Percentiles rank a stretch among this genome's conserved stretches.
phyloP scores from a whole-genome alignment of 2,888 invertebrate genomes.

The Acleris literana region DNA sequence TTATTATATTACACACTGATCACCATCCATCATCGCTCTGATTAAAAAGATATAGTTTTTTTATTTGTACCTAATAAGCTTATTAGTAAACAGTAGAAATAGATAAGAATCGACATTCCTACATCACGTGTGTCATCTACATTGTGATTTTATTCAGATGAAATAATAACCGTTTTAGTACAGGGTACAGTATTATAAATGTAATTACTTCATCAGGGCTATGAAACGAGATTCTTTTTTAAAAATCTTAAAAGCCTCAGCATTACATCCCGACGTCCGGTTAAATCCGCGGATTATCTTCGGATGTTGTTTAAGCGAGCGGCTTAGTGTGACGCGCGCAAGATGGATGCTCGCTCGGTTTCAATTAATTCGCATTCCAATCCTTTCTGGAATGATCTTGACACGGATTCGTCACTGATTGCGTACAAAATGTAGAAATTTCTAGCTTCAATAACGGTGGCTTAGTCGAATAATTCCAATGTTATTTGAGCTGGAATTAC shows the following conservation, averaged over 20 bases:
- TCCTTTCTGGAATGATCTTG: slow-evolving; percentile 21
- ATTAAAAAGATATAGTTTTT: too few relatives aligned
- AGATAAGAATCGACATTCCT: too few relatives aligned
- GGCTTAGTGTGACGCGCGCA: slow-evolving; percentile 13
- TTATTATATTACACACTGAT: too few relatives aligned
- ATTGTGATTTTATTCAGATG: too few relatives aligned
- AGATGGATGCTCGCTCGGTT: slow-evolving; percentile 18
- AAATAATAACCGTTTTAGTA: too few relatives aligned
- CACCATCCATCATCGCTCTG: too few relatives aligned
- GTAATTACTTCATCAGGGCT: background rate
- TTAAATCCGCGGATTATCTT: slow-evolving; percentile 14
- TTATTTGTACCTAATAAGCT: too few relatives aligned
- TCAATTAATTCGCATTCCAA: slow-evolving; percentile 21
- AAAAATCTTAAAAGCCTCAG: slow-evolving; percentile 20
- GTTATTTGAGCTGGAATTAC: too few relatives aligned
- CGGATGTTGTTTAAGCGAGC: slow-evolving; percentile 20
- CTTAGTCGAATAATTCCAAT: too few relatives aligned
- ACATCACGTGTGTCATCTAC: too few relatives aligned
- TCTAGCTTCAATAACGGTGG: background rate
- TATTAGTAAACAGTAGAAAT: too few relatives aligned
- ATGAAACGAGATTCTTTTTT: background rate
- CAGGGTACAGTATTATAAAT: too few relatives aligned
- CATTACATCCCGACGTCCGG: slow-evolving; percentile 12
- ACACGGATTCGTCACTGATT: slow-evolving; percentile 14
- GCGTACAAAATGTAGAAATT: background rate